phyloP scores from a whole-genome alignment of 2,797 vertebrate species.

The Meriones psammophilus region DNA sequence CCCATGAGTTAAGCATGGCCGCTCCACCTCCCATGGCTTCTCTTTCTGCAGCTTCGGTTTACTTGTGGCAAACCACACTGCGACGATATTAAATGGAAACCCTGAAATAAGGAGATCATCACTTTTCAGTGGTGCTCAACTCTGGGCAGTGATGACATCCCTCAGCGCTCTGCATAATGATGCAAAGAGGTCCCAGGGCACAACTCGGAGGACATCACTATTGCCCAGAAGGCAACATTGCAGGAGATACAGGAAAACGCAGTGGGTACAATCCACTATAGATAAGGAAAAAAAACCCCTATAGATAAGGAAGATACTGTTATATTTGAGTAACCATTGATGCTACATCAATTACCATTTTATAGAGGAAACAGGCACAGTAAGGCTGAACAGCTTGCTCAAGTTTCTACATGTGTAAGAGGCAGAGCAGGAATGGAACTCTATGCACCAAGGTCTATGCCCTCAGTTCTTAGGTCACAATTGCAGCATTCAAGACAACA shows the following conservation, averaged over 20 bases:
- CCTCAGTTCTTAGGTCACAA: neutral
- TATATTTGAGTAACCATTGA: too few relatives aligned
- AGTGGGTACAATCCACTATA: neutral
- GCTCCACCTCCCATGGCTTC: neutral
- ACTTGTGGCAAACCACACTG: neutral
- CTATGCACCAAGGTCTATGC: neutral
- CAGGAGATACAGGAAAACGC: neutral
- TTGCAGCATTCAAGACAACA: neutral
- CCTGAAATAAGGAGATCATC: neutral
- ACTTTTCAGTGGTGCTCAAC: neutral
- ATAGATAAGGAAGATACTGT: neutral
- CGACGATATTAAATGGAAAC: neutral
- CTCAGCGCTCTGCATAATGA: neutral
- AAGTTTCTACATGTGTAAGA: neutral
- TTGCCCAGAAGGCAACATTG: neutral
- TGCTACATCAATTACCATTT: slow-evolving; percentile 6
- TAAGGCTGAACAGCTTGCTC: neutral
- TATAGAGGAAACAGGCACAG: slow-evolving; percentile 39
- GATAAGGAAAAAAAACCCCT: too few relatives aligned
- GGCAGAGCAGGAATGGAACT: neutral
- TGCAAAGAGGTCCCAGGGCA: neutral
- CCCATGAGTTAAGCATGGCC: neutral
- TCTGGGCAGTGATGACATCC: neutral
- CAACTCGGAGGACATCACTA: neutral
- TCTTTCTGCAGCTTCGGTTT: neutral